A percentile compares a stretch with the other conserved stretches of the same genome.
phyloP scores from a whole-genome alignment of 2,888 invertebrate species.

The Myopa testacea region DNA sequence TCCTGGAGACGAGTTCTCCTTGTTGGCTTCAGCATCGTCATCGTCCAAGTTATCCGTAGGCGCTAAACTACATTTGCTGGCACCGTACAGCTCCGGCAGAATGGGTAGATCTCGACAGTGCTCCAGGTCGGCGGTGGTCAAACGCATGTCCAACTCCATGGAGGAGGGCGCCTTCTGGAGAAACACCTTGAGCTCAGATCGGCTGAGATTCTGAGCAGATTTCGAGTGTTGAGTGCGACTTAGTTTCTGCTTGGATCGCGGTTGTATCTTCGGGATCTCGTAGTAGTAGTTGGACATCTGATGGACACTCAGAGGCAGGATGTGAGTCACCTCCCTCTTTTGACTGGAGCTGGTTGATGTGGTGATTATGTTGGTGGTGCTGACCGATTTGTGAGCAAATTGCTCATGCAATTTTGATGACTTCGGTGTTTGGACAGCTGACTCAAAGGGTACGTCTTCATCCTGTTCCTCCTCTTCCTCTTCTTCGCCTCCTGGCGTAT shows the following conservation, averaged over 20 bases:
- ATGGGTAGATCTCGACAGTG: conserved; percentile 55
- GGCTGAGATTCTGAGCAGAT: conserved; percentile 64
- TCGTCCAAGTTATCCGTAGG: conserved; percentile 43
- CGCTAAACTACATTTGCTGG: conserved; percentile 54
- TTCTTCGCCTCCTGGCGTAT: conserved; percentile 51
- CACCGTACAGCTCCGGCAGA: conserved; percentile 57
- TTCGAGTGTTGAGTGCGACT: conserved; percentile 60
- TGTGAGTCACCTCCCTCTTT: neutral
- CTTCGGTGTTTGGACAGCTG: conserved; percentile 44
- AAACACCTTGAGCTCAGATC: conserved; percentile 62
- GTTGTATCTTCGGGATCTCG: conserved; percentile 48
- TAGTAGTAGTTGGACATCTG: conserved; percentile 51
- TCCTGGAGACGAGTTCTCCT: conserved; percentile 57
- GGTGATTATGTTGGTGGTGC: neutral
- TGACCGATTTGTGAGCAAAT: neutral
- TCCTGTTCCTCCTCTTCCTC: conserved; percentile 22
- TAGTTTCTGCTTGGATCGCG: conserved; percentile 45
- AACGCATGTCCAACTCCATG: conserved; percentile 56
- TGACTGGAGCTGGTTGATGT: neutral
- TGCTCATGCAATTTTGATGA: neutral
- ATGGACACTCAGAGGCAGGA: conserved; percentile 40
- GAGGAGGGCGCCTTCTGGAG: conserved; percentile 64
- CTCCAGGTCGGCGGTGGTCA: conserved; percentile 53
- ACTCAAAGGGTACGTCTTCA: conserved; percentile 45
- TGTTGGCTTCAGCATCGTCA: conserved; percentile 51